A percentile compares a stretch with the other conserved stretches of the same genome.
phyloP scores from a whole-genome alignment of 2,113 vertebrate species.

The Sciurus niger region DNA sequence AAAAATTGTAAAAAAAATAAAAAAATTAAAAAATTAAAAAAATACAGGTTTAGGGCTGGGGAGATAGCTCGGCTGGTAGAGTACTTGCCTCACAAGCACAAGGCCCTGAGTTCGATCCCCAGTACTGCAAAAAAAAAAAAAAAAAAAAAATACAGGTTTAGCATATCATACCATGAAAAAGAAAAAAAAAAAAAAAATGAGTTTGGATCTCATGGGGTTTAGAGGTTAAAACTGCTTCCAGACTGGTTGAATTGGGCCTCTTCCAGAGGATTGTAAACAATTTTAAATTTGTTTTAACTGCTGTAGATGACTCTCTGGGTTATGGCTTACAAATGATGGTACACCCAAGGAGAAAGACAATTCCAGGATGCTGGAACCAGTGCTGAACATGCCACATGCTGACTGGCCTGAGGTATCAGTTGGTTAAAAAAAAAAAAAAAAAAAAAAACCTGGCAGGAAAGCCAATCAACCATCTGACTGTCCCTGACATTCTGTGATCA shows the following conservation, averaged over 20 bases:
- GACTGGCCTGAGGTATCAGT: neutral
- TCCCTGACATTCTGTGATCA: neutral
- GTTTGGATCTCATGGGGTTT: neutral
- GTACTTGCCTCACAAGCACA: no score
- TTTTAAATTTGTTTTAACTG: neutral
- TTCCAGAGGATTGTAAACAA: neutral
- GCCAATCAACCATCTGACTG: neutral
- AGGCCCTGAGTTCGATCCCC: no score
- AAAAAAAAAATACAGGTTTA: neutral
- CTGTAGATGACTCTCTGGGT: neutral
- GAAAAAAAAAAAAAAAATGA: no score
- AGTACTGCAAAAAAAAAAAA: no score
- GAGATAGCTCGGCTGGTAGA: no score
- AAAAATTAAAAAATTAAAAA: no score
- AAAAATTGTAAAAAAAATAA: no score
- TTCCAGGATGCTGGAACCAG: neutral
- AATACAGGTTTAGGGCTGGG: neutral
- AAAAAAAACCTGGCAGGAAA: neutral
- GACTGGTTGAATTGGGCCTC: neutral
- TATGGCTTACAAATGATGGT: neutral
- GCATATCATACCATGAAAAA: neutral
- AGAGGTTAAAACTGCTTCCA: neutral
- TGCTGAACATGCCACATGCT: neutral
- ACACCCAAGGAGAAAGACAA: neutral
- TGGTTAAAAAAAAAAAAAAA: no score